A percentile compares a stretch with the other conserved stretches of the same genome.
These are phyloP conservation scores for Archocentrus centrarchus DNA, from an alignment of 2,113 vertebrate species.

Conservation along the genomic window DNA sequence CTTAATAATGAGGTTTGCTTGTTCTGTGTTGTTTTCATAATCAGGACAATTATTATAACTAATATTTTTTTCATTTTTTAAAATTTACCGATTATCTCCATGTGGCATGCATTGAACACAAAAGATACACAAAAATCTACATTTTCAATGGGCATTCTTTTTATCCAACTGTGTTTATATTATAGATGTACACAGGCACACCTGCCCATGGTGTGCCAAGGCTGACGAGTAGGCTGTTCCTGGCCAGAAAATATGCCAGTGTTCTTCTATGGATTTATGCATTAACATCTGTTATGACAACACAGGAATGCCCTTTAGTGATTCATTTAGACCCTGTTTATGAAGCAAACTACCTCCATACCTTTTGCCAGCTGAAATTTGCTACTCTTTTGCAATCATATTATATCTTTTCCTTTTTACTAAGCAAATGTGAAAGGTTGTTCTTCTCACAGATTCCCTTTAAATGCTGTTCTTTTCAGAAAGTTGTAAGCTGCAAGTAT, in stretches of 20 bases:
- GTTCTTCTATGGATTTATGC: neutral
- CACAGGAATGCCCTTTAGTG: neutral
- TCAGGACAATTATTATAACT: neutral
- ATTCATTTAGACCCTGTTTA: neutral
- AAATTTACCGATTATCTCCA: neutral
- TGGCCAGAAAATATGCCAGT: neutral
- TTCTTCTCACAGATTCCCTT: neutral
- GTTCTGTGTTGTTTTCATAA: neutral
- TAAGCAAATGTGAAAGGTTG: neutral
- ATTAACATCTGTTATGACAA: neutral
- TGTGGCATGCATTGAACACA: neutral
- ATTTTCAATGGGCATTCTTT: neutral
- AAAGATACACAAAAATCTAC: neutral
- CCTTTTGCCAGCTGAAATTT: neutral
- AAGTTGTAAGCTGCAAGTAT: neutral
- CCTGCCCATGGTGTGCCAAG: too few relatives aligned
- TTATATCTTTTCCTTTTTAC: neutral
- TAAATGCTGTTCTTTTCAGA: neutral
- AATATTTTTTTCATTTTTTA: neutral
- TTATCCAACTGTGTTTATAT: neutral
- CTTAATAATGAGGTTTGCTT: neutral
- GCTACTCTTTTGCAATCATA: neutral
- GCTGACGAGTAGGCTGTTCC: neutral
- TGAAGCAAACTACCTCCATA: neutral
- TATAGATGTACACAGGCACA: too few relatives aligned